Conservation (phyloP, 2,797 vertebrate species). For the Crocodylus rhombifer region DNA sequence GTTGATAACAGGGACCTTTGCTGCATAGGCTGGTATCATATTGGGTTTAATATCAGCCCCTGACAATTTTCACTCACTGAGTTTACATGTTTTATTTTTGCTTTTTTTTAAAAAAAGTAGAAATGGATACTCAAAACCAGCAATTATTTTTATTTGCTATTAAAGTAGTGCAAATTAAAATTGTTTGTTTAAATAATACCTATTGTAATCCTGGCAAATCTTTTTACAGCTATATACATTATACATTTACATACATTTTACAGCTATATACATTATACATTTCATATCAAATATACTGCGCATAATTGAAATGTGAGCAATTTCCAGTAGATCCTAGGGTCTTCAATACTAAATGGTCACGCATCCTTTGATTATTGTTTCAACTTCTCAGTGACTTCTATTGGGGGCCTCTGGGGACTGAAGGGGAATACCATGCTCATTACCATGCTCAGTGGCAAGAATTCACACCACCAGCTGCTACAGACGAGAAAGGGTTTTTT, state of each 20-base stretch:
- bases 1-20: neutral
- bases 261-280: neutral
- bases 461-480: neutral
- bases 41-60: fast-evolving
- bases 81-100: neutral
- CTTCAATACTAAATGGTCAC: neutral
- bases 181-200: neutral
- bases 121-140: neutral
- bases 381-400: neutral
- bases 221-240: neutral
- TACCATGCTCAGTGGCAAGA: neutral
- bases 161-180: neutral
- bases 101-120: too few relatives aligned
- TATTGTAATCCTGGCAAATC: neutral
- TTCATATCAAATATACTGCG: neutral
- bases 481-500: neutral
- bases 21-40: neutral
- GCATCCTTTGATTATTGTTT: neutral
- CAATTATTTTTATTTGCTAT: neutral
- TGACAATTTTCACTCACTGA: neutral
- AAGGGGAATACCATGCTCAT: neutral
- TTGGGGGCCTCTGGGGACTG: neutral
- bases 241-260: neutral
- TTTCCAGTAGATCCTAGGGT: neutral
- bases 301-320: neutral